These are phyloP conservation scores for Gambusia yucatana DNA, from an alignment of 2,797 vertebrate species.

Conservation along the genomic window DNA sequence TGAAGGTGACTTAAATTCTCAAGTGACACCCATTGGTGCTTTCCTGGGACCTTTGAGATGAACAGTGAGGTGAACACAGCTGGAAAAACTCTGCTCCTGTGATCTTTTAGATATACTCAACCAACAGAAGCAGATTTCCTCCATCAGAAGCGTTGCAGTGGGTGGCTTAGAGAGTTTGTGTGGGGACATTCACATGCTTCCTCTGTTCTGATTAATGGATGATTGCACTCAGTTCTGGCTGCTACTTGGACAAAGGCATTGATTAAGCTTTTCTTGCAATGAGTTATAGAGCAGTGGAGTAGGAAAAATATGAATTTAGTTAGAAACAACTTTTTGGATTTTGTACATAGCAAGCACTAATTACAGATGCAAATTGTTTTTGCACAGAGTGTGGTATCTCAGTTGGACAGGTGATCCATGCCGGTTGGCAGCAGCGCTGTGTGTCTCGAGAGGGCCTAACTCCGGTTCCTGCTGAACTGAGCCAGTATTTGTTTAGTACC, in stretches of 20 bases:
- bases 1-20: not conserved
- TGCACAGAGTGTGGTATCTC: not conserved
- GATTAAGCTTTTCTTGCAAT: slow-evolving; percentile 34
- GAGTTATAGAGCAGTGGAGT: slow-evolving; percentile 9
- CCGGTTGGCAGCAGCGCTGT: slow-evolving; percentile 1
- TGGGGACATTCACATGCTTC: slow-evolving; percentile 40
- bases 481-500: slow-evolving; percentile 82
- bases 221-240: slow-evolving; percentile 30
- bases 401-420: not conserved
- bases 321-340: slow-evolving; percentile 13
- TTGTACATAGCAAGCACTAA: slow-evolving; percentile 1
- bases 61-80: slow-evolving; percentile 53
- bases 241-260: slow-evolving; percentile 27
- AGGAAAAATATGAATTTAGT: slow-evolving; percentile 8
- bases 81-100: slow-evolving; percentile 83
- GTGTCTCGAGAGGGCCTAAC: slow-evolving; percentile 83
- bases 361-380: not conserved
- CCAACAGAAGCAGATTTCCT: slow-evolving; percentile 81
- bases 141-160: slow-evolving; percentile 57
- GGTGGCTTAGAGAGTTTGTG: slow-evolving; percentile 32
- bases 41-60: slow-evolving; percentile 18
- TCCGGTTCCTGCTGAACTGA: slow-evolving; percentile 92
- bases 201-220: slow-evolving; percentile 35
- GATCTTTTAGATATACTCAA: slow-evolving; percentile 74
- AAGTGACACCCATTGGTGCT: slow-evolving; percentile 5